Evolutionary conservation across 37 sponge, comb jelly and placozoan species (phyloP), one percentile per base, ranked within the genome.

Genomic region (Corticium candelabrum): DNA sequence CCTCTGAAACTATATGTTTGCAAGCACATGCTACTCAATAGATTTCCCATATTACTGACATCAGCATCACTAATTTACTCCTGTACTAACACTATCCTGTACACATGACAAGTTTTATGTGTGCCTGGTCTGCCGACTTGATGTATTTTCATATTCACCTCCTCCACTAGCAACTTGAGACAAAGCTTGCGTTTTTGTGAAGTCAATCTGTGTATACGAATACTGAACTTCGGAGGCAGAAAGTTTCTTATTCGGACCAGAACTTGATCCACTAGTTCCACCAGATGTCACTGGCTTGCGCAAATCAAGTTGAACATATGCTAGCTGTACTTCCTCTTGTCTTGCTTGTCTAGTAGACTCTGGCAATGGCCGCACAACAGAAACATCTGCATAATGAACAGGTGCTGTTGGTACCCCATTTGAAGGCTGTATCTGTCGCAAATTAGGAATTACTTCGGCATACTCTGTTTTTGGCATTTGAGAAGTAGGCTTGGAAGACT

Each of bases 251-350:
- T 11, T 50, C 15, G 62, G 21, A 50, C 11, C 62, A 21, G 62
- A 21, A 50, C 62, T 50, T 50, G 62, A 50, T 50, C 62, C 62
- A n/a, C n/a, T n/a, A n/a, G n/a, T n/a, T n/a, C n/a, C n/a, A n/a
- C n/a, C n/a, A n/a, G n/a, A n/a, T n/a, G n/a, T n/a, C n/a, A n/a
- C n/a, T n/a, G n/a, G n/a, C n/a, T n/a, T n/a, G n/a, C n/a, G n/a
- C n/a, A n/a, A n/a, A n/a, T n/a, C n/a, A n/a, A n/a, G n/a, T n/a
- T n/a, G n/a, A n/a, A n/a, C n/a, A n/a, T n/a, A n/a, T n/a, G n/a
- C n/a, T n/a, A n/a, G n/a, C n/a, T n/a, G n/a, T n/a, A n/a, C n/a
- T n/a, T n/a, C n/a, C n/a, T n/a, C n/a, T n/a, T n/a, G n/a, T n/a
- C n/a, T n/a, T n/a, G n/a, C n/a, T n/a, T n/a, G n/a, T n/a, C n/a